phyloP scores from a whole-genome alignment of 2,113 vertebrate species.

The Peromyscus maniculatus region DNA sequence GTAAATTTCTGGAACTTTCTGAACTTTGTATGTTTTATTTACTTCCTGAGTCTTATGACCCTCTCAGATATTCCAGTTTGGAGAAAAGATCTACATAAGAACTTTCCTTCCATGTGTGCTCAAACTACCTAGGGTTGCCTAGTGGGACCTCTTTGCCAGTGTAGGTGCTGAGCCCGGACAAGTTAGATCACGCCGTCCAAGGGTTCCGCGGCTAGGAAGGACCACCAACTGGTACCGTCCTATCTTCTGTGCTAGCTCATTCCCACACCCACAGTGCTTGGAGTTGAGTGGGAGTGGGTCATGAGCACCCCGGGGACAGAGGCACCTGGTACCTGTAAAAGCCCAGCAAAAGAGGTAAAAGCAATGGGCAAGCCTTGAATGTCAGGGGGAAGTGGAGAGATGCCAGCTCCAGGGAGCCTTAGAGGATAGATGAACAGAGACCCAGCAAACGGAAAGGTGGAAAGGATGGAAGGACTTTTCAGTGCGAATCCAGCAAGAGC shows the following conservation, averaged over 20 bases:
- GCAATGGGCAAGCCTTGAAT: background rate
- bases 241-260: background rate
- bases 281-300: background rate
- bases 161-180: background rate
- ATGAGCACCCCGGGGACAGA: background rate
- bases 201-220: background rate
- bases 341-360: background rate
- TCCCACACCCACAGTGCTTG: background rate
- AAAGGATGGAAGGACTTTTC: background rate
- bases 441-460: background rate
- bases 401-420: background rate
- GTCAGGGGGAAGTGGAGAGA: background rate
- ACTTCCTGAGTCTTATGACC: background rate
- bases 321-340: background rate
- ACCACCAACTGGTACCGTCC: too few relatives aligned
- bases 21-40: background rate
- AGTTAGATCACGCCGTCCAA: accelerated
- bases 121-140: background rate
- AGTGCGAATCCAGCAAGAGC: accelerated
- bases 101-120: background rate
- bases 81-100: background rate
- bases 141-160: background rate
- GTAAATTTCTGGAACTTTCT: background rate
- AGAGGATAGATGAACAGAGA: background rate
- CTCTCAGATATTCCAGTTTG: background rate